These are phyloP conservation scores for Halichoerus grypus DNA, from an alignment of 2,113 vertebrate species.

Conservation along the genomic window DNA sequence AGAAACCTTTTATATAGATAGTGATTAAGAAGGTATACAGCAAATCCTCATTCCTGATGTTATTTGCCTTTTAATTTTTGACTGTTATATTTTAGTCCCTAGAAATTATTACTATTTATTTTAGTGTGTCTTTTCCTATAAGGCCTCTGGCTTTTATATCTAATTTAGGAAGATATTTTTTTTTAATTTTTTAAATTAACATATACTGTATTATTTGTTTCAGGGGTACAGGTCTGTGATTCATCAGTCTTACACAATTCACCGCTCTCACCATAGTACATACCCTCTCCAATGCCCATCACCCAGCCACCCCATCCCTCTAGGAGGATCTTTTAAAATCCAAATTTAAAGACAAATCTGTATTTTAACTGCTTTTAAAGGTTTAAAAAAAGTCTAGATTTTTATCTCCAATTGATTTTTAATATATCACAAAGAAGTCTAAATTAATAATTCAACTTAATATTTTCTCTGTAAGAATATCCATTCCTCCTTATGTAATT, in stretches of 20 bases:
- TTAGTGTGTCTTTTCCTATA: neutral
- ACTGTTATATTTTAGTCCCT: neutral
- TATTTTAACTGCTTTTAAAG: neutral
- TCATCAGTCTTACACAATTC: no score
- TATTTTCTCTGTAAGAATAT: slow-evolving; percentile 3
- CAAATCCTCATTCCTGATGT: neutral
- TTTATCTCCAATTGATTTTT: neutral
- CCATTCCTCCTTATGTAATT: neutral
- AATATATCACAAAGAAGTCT: neutral
- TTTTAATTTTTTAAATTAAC: no score
- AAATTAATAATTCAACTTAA: slow-evolving; percentile 18
- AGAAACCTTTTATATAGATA: neutral
- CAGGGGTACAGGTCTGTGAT: no score
- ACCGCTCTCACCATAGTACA: no score
- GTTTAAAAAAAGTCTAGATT: neutral
- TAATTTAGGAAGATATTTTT: neutral
- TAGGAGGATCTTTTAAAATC: neutral
- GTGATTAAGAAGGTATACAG: neutral
- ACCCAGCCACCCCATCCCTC: no score
- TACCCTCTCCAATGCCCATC: no score
- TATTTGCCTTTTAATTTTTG: neutral
- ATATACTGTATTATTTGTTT: no score
- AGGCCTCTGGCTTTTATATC: neutral
- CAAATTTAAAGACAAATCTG: neutral
- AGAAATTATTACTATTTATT: slow-evolving; percentile 39